These are phyloP conservation scores for Semaprochilodus insignis DNA, from an alignment of 2,797 vertebrate genomes.

Conservation along the genomic window DNA sequence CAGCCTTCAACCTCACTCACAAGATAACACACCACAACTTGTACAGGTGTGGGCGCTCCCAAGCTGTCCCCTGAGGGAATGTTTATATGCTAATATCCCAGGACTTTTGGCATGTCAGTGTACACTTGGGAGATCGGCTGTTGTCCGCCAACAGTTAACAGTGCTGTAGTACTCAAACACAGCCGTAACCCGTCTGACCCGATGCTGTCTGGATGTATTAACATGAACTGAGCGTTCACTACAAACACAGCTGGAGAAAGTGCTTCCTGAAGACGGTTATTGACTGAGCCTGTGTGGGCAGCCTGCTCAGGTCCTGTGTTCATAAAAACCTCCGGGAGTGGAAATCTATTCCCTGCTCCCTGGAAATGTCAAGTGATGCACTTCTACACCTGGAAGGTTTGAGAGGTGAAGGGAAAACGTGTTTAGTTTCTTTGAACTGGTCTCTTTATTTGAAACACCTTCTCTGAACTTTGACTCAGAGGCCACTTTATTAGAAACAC, in stretches of 20 bases:
- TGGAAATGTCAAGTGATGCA: conserved; percentile 1
- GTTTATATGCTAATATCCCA: too few relatives aligned
- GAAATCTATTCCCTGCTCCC: background rate
- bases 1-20: too few relatives aligned
- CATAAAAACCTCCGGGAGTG: background rate
- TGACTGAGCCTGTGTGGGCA: background rate
- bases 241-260: background rate
- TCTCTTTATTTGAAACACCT: background rate
- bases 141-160: too few relatives aligned
- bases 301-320: background rate
- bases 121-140: too few relatives aligned
- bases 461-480: background rate
- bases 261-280: background rate
- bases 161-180: background rate
- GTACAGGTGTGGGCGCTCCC: too few relatives aligned
- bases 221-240: background rate
- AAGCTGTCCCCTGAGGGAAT: too few relatives aligned
- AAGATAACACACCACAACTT: too few relatives aligned
- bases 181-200: background rate
- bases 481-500: background rate
- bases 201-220: background rate
- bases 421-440: background rate
- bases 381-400: background rate
- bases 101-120: too few relatives aligned
- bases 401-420: background rate